These are phyloP conservation scores for Zapornia atra DNA, from an alignment of 2,113 vertebrate species.

Conservation along the genomic window DNA sequence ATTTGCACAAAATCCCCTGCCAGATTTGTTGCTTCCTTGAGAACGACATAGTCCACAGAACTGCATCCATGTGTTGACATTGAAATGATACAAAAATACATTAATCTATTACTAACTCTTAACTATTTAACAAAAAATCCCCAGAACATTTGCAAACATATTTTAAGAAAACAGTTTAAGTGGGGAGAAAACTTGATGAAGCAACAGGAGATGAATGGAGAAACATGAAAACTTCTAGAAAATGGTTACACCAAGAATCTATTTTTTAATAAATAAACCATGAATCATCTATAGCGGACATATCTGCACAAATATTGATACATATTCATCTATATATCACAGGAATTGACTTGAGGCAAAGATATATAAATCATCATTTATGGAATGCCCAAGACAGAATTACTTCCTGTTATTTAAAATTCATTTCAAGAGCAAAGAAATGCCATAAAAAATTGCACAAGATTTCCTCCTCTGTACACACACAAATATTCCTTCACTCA, in stretches of 20 bases:
- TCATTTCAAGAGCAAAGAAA: slow-evolving; percentile 22
- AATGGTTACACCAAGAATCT: not conserved
- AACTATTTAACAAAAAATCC: not conserved
- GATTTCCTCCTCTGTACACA: not conserved
- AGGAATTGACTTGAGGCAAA: slow-evolving; percentile 10
- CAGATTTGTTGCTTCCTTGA: not conserved
- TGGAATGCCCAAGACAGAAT: not conserved
- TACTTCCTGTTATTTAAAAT: slow-evolving; percentile 42
- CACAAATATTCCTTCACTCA: not conserved
- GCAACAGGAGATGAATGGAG: not conserved
- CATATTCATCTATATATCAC: slow-evolving; percentile 28
- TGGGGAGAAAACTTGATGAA: not conserved
- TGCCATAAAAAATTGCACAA: not conserved
- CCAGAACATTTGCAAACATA: not conserved
- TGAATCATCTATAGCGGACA: not conserved
- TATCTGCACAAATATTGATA: slow-evolving; percentile 41
- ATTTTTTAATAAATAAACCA: slow-evolving; percentile 14
- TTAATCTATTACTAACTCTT: not conserved
- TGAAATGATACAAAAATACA: not conserved
- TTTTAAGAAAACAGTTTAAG: not conserved
- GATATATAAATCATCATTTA: slow-evolving; percentile 40
- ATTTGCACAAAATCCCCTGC: not conserved
- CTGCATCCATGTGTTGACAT: not conserved
- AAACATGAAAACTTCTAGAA: not conserved
- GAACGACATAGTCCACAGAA: not conserved